A percentile compares a stretch with the other conserved stretches of the same genome.
Evolutionary conservation across 2,113 vertebrate genomes (phyloP).

Genomic region (Mola mola): DNA sequence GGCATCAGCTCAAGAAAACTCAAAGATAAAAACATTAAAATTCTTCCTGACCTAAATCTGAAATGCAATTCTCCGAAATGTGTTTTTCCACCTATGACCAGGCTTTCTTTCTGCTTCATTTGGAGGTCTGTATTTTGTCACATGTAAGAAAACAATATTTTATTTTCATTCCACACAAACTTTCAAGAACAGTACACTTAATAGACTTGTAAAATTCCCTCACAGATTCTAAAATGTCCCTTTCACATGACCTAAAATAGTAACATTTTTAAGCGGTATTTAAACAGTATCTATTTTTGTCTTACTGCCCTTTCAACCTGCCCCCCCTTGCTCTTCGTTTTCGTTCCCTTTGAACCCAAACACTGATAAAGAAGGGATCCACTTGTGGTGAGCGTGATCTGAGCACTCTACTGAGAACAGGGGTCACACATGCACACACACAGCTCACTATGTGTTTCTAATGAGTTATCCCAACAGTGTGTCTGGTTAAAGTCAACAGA

Average conservation of each 20-base stretch:
- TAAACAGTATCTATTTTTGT: constrained; percentile 64
- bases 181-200: too few species aligned
- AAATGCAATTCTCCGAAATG: too few species aligned
- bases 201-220: too few species aligned
- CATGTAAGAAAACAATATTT: too few species aligned
- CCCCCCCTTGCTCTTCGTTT: neutral
- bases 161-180: too few species aligned
- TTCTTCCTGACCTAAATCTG: too few species aligned
- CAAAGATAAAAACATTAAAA: too few species aligned
- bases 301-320: neutral
- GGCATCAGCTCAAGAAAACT: too few species aligned
- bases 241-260: constrained; percentile 35
- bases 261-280: constrained; percentile 29
- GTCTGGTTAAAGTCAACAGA: constrained; percentile 59
- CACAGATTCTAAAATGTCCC: neutral
- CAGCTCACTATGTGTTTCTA: constrained; percentile 16
- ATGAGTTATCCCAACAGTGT: constrained; percentile 22
- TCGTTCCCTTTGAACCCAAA: constrained; percentile 56
- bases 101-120: too few species aligned
- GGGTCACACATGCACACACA: neutral
- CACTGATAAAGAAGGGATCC: constrained; percentile 47
- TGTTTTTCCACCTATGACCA: too few species aligned
- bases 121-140: too few species aligned
- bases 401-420: neutral
- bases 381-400: constrained; percentile 12